Conservation (phyloP, 2,888 invertebrate species). For the Patella caerulea region DNA sequence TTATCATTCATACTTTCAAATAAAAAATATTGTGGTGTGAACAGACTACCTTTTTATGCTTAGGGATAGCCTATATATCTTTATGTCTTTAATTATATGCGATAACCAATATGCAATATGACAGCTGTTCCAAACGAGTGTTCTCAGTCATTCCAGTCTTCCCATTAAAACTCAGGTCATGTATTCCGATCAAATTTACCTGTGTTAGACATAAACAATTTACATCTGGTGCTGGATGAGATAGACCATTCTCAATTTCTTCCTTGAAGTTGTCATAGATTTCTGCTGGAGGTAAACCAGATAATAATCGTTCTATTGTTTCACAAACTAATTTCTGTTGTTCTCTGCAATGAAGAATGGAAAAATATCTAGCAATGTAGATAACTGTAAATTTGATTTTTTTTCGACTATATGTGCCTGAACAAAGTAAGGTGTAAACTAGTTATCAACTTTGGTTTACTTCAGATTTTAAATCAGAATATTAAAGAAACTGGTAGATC, state of each 20-base stretch:
- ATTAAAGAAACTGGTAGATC: too few relatives aligned
- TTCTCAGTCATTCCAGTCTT: background rate
- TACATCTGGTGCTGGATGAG: conserved; percentile 78
- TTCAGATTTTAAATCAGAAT: too few relatives aligned
- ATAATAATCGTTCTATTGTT: conserved; percentile 78
- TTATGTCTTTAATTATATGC: too few relatives aligned
- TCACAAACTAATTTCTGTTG: conserved; percentile 79
- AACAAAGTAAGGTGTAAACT: too few relatives aligned
- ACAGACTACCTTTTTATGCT: too few relatives aligned
- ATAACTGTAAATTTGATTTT: background rate
- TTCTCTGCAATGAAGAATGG: conserved; percentile 73
- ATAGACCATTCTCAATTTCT: conserved; percentile 73
- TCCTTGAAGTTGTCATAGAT: conserved; percentile 75
- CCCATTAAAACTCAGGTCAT: background rate
- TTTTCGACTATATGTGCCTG: too few relatives aligned
- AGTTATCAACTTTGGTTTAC: too few relatives aligned
- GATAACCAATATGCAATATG: too few relatives aligned
- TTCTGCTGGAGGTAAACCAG: conserved; percentile 77
- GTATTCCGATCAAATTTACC: conserved; percentile 69
- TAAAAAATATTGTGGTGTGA: too few relatives aligned
- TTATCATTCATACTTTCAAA: too few relatives aligned
- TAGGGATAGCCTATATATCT: too few relatives aligned
- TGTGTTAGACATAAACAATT: conserved; percentile 78
- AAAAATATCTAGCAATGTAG: background rate
- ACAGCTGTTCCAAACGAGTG: too few relatives aligned